Evolutionary conservation across 1,140 invertebrate species (phyloP).

Genomic region (Neelides sp.): DNA sequence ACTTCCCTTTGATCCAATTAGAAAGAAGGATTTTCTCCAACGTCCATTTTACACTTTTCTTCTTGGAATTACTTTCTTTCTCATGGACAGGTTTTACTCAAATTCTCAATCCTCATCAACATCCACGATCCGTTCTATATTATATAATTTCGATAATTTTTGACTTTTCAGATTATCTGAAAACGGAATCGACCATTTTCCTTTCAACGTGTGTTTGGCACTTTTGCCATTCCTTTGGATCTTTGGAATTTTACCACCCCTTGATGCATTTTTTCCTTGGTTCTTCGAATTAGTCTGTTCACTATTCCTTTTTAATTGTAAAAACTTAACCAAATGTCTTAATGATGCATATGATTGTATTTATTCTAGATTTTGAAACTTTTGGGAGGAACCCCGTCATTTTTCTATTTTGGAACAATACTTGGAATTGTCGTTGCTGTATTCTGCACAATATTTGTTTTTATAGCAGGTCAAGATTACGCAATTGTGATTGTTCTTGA

Average conservation of each 20-base stretch:
- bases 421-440: conserved; percentile 10
- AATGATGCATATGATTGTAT: not conserved
- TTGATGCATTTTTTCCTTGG: conserved; percentile 25
- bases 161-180: no score
- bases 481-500: conserved; percentile 6
- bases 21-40: conserved; percentile 7
- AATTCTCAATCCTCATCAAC: no score
- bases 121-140: no score
- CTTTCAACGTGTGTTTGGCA: conserved; percentile 3
- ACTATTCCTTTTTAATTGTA: not conserved
- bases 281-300: conserved; percentile 17
- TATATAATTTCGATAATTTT: no score
- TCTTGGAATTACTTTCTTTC: not conserved
- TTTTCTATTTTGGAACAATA: conserved; percentile 20
- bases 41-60: conserved; percentile 16
- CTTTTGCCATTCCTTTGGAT: conserved; percentile 20
- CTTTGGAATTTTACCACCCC: conserved; percentile 19
- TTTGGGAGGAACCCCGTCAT: conserved; percentile 18
- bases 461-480: conserved; percentile 11
- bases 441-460: conserved; percentile 9
- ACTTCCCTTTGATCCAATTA: conserved; percentile 23
- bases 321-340: not conserved
- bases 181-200: no score
- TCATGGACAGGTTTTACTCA: no score
- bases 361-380: conserved; percentile 1